Conservation (phyloP, 2,113 vertebrate genomes). For the Toxostoma redivivum region DNA sequence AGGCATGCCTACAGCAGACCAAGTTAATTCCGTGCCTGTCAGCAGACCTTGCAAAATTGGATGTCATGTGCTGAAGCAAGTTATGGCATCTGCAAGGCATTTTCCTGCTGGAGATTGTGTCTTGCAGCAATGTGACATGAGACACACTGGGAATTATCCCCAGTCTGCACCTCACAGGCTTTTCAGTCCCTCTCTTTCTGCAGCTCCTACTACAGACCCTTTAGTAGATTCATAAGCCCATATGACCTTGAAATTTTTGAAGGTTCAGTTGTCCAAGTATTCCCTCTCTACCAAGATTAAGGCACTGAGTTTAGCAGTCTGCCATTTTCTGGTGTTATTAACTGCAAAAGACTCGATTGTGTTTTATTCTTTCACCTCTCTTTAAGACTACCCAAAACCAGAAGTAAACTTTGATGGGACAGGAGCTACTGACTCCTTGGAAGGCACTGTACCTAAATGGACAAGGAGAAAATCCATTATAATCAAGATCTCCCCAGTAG, state of each 20-base stretch:
- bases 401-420: not conserved
- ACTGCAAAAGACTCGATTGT: rapidly evolving
- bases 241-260: not conserved
- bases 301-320: not conserved
- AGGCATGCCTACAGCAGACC: not conserved
- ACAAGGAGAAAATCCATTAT: not conserved
- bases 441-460: not conserved
- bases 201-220: rapidly evolving
- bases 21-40: not conserved
- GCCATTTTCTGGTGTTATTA: not conserved
- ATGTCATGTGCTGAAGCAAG: not conserved
- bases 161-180: not conserved
- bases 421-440: not conserved
- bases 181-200: not conserved
- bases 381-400: not conserved
- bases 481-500: not conserved
- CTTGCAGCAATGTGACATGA: not conserved
- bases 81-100: not conserved
- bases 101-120: not conserved
- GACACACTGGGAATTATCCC: not conserved
- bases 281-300: not conserved
- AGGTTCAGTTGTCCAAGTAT: not conserved
- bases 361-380: not conserved
- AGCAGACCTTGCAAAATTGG: not conserved
- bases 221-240: not conserved